These are phyloP conservation scores for Leucozona laternaria DNA, from an alignment of 2,888 invertebrate genomes.

Conservation along the genomic window DNA sequence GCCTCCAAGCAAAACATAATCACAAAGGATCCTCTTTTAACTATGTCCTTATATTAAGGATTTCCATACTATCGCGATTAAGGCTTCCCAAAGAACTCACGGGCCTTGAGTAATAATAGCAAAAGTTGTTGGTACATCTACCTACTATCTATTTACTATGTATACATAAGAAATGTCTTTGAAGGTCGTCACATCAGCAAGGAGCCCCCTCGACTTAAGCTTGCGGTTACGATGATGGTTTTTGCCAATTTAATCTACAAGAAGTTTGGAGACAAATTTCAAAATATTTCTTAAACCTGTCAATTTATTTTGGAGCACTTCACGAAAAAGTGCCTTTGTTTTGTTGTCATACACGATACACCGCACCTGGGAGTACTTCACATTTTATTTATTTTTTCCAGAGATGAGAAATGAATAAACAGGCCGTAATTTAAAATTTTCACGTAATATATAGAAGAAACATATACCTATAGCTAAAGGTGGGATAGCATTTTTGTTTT, in stretches of 20 bases:
- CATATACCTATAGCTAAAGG: neutral
- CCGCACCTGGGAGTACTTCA: constrained; percentile 5
- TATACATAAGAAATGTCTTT: neutral
- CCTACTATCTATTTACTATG: rapidly evolving
- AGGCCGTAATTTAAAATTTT: neutral
- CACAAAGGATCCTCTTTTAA: constrained; percentile 42
- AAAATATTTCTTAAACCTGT: constrained; percentile 40
- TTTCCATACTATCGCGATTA: constrained; percentile 73
- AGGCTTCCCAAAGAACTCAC: constrained; percentile 38
- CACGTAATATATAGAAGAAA: neutral
- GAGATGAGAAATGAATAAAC: constrained; percentile 23
- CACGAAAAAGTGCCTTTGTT: constrained; percentile 21
- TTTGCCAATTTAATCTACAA: constrained; percentile 52
- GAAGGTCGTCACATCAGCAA: constrained; percentile 19
- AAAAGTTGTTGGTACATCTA: neutral
- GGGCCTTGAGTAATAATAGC: constrained; percentile 45
- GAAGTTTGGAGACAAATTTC: constrained; percentile 31
- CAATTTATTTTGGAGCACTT: constrained; percentile 43
- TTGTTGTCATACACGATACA: neutral
- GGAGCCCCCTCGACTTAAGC: neutral
- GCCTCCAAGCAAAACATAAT: constrained; percentile 46
- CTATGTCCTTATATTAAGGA: constrained; percentile 50
- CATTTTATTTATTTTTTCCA: neutral
- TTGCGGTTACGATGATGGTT: constrained; percentile 45
- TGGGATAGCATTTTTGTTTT: neutral